These are phyloP conservation scores for Tenthredo amoena DNA, from an alignment of 2,888 invertebrate genomes.

Conservation along the genomic window DNA sequence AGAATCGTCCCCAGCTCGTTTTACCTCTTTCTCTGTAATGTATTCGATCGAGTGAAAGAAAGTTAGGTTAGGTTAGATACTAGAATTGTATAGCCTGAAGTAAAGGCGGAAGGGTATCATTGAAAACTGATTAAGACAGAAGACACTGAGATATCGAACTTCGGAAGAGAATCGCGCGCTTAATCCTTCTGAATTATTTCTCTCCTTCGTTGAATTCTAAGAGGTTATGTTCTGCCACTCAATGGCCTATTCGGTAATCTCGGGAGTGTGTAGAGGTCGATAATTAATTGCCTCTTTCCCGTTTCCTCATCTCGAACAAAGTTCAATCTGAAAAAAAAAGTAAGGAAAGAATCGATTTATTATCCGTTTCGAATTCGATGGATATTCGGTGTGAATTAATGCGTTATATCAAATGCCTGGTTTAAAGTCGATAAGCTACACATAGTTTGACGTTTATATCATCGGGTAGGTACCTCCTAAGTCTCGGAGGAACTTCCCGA, in stretches of 20 bases:
- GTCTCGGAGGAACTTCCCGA: neutral
- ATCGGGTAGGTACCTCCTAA: neutral
- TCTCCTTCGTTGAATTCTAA: neutral
- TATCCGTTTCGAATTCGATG: neutral
- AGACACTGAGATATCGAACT: neutral
- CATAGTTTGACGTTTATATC: conserved; percentile 23
- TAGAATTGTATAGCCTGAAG: neutral
- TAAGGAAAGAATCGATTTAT: neutral
- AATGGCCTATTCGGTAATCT: neutral
- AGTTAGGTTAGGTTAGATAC: too few species aligned
- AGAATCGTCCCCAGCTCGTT: neutral
- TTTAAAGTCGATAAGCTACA: conserved; percentile 5
- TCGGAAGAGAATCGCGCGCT: neutral
- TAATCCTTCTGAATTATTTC: neutral
- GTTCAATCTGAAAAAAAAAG: neutral
- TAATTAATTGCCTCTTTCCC: neutral
- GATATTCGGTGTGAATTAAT: neutral
- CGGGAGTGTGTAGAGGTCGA: neutral
- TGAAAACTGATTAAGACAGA: neutral
- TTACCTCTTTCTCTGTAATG: too few species aligned
- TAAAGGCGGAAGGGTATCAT: neutral
- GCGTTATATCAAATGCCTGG: neutral
- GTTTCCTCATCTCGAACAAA: neutral
- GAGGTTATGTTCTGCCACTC: neutral
- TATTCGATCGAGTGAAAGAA: too few species aligned